Percentiles rank a stretch among this genome's conserved stretches.
Evolutionary conservation across 2,888 invertebrate genomes (phyloP).

Genomic region (Perizoma affinitatum): DNA sequence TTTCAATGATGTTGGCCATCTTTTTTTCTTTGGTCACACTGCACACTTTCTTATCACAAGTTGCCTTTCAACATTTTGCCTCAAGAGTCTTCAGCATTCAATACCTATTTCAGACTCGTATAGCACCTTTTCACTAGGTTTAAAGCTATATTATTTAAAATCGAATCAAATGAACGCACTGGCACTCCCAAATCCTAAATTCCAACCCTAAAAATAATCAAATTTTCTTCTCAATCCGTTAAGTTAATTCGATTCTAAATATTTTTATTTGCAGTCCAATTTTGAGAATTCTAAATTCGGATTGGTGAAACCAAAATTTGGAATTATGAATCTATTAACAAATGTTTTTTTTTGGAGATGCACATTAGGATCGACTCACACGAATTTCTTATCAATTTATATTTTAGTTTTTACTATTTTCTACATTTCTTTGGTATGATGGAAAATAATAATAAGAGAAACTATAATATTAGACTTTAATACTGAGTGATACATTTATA

Average conservation of each 20-base stretch:
- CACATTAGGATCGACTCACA: neutral
- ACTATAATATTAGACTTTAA: slow-evolving; percentile 18
- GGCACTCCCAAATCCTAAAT: slow-evolving; percentile 5
- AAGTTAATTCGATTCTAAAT: slow-evolving; percentile 14
- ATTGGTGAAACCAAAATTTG: slow-evolving; percentile 21
- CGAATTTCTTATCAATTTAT: slow-evolving; percentile 8
- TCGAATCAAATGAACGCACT: slow-evolving; percentile 28
- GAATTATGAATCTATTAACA: neutral
- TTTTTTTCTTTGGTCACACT: slow-evolving; percentile 11
- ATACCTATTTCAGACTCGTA: slow-evolving; percentile 13
- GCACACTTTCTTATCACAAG: slow-evolving; percentile 21
- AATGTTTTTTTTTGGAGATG: slow-evolving; percentile 4
- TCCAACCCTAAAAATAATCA: neutral
- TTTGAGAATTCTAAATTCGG: slow-evolving; percentile 25
- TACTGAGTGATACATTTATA: slow-evolving; percentile 15
- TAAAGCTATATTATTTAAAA: slow-evolving; percentile 24
- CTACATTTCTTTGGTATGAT: slow-evolving; percentile 26
- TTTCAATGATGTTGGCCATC: slow-evolving; percentile 3
- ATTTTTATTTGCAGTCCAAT: slow-evolving; percentile 19
- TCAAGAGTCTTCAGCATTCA: slow-evolving; percentile 6
- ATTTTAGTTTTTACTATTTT: slow-evolving; percentile 12
- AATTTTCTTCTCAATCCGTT: neutral
- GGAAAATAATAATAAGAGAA: slow-evolving; percentile 2
- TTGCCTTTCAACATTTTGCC: slow-evolving; percentile 3
- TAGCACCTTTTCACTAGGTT: slow-evolving; percentile 22